phyloP scores from a whole-genome alignment of 1,140 invertebrate species.

The Drosophila novamexicana region DNA sequence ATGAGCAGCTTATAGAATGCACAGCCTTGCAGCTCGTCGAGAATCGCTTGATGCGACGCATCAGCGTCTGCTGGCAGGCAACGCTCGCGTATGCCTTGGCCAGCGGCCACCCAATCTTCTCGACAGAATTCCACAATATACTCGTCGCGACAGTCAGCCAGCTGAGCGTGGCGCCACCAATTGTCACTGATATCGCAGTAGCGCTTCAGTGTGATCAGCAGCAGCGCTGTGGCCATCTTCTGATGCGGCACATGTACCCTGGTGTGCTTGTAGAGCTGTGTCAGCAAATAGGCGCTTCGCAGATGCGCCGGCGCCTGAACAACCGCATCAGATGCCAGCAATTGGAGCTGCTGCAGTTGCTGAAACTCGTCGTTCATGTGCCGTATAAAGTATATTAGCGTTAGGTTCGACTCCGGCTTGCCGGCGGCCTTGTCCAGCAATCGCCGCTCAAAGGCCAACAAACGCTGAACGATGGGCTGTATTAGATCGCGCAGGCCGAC shows the following conservation, averaged over 20 bases:
- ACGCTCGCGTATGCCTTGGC: slow-evolving; percentile 13
- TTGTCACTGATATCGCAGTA: slow-evolving; percentile 72
- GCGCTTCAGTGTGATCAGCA: slow-evolving; percentile 40
- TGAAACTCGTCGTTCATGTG: slow-evolving; percentile 48
- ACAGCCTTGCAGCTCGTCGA: slow-evolving; percentile 33
- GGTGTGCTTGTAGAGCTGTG: slow-evolving; percentile 45
- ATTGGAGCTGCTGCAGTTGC: slow-evolving; percentile 30
- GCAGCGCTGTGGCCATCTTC: slow-evolving; percentile 51
- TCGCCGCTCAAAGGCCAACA: slow-evolving; percentile 54
- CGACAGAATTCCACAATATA: slow-evolving; percentile 61
- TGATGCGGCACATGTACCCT: slow-evolving; percentile 31
- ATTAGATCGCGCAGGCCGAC: slow-evolving; percentile 59
- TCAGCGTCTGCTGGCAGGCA: background rate
- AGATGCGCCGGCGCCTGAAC: slow-evolving; percentile 57
- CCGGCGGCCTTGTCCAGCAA: slow-evolving; percentile 18
- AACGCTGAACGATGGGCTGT: slow-evolving; percentile 46
- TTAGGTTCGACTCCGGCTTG: slow-evolving; percentile 10
- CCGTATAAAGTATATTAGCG: slow-evolving; percentile 46
- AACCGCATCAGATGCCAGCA: slow-evolving; percentile 25
- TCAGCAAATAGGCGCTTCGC: slow-evolving; percentile 56
- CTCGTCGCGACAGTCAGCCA: slow-evolving; percentile 69
- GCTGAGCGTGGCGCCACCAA: slow-evolving; percentile 69
- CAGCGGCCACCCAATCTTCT: background rate
- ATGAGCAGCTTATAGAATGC: slow-evolving; percentile 57
- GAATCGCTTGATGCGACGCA: slow-evolving; percentile 5